phyloP scores from a whole-genome alignment of 2,888 invertebrate species.

The Lydus trimaculatus region DNA sequence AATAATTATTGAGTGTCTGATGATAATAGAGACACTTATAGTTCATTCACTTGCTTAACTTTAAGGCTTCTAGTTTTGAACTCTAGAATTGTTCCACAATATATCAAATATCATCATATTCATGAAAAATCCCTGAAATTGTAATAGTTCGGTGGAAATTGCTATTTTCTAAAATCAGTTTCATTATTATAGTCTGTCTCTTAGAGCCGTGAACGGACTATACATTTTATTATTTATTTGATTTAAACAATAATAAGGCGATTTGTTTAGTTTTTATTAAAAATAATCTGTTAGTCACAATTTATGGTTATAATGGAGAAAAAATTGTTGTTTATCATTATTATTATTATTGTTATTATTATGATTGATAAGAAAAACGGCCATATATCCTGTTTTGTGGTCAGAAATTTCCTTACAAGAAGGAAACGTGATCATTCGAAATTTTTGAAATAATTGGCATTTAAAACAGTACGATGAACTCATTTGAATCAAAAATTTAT shows the following conservation, averaged over 20 bases:
- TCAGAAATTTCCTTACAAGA: slow-evolving; percentile 1
- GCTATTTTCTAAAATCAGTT: too few species aligned
- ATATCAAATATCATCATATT: too few species aligned
- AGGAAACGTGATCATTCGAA: background rate
- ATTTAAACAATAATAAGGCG: background rate
- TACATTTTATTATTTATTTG: background rate
- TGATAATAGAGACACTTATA: background rate
- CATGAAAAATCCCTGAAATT: background rate
- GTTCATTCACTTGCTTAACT: background rate
- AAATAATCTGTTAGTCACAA: background rate
- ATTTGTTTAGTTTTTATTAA: background rate
- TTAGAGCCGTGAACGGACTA: background rate
- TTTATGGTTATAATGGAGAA: background rate
- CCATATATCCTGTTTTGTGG: slow-evolving; percentile 12
- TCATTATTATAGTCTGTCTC: too few species aligned
- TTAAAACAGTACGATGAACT: slow-evolving; percentile 7
- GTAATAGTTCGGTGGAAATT: background rate
- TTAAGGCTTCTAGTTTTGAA: too few species aligned
- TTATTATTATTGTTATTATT: background rate
- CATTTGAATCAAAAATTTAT: background rate
- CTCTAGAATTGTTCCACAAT: too few species aligned
- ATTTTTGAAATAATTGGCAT: background rate
- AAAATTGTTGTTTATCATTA: too few species aligned
- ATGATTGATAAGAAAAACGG: background rate
- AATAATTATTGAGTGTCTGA: background rate